phyloP scores from a whole-genome alignment of 2,797 vertebrate genomes.

The Tympanoctomys barrerae region DNA sequence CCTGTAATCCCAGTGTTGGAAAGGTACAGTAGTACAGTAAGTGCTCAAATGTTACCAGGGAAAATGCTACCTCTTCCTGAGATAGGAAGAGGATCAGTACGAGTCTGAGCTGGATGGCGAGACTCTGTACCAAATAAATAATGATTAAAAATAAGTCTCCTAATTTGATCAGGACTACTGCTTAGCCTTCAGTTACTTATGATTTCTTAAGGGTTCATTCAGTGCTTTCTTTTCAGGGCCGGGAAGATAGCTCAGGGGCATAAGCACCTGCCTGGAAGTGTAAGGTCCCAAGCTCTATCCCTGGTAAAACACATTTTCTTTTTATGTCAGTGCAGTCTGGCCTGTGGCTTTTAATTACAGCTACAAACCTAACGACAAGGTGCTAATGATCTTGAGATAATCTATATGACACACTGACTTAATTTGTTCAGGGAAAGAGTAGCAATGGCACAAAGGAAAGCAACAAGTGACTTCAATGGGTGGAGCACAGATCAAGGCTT shows the following conservation, averaged over 20 bases:
- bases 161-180: background rate
- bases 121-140: too few relatives aligned
- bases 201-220: constrained; percentile 24
- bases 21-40: too few relatives aligned
- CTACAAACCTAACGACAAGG: constrained; percentile 3
- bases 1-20: too few relatives aligned
- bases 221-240: background rate
- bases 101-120: too few relatives aligned
- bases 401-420: background rate
- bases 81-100: too few relatives aligned
- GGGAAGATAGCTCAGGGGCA: too few relatives aligned
- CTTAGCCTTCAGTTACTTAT: constrained; percentile 22
- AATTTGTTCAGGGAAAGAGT: background rate
- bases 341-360: constrained; percentile 13
- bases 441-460: background rate
- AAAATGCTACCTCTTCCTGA: too few relatives aligned
- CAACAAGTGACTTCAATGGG: background rate
- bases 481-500: background rate
- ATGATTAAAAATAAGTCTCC: background rate
- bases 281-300: too few relatives aligned
- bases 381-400: constrained; percentile 19
- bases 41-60: too few relatives aligned
- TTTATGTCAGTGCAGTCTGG: background rate
- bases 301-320: background rate
- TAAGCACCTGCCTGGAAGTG: too few relatives aligned